These are phyloP conservation scores for Euspilapteryx auroguttella DNA, from an alignment of 2,888 invertebrate species.

Conservation along the genomic window DNA sequence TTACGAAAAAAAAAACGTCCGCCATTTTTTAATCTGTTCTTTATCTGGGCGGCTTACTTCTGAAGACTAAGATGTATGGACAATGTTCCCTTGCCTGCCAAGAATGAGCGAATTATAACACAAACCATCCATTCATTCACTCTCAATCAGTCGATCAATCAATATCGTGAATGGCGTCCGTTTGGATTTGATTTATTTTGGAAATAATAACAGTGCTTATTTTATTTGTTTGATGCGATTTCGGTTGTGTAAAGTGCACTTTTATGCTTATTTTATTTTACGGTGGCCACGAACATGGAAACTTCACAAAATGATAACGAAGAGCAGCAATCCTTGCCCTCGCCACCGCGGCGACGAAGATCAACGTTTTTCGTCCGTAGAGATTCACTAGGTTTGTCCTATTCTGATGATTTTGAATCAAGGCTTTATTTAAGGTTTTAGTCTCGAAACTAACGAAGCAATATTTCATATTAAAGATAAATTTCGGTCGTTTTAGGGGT, in stretches of 20 bases:
- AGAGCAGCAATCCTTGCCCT: slow-evolving; percentile 24
- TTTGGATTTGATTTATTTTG: slow-evolving; percentile 11
- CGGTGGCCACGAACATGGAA: no score
- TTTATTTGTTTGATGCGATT: not conserved
- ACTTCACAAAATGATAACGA: slow-evolving; percentile 24
- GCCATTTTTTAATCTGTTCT: no score
- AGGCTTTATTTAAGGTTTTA: no score
- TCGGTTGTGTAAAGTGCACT: slow-evolving; percentile 3
- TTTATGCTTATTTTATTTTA: not conserved
- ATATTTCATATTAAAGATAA: no score
- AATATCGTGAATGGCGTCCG: slow-evolving; percentile 13
- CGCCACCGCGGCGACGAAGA: slow-evolving; percentile 39
- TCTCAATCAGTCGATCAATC: not conserved
- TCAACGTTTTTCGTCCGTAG: slow-evolving; percentile 47
- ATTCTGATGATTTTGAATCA: not conserved
- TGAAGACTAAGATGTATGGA: no score
- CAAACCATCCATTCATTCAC: no score
- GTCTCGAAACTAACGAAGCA: no score
- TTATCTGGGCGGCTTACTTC: no score
- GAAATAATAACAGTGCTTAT: slow-evolving; percentile 5
- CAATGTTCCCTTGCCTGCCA: no score
- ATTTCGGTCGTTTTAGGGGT: no score
- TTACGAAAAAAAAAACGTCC: no score
- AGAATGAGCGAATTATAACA: no score
- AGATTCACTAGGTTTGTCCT: slow-evolving; percentile 30